phyloP scores from a whole-genome alignment of 1,140 invertebrate species.

The Homarus americanus region DNA sequence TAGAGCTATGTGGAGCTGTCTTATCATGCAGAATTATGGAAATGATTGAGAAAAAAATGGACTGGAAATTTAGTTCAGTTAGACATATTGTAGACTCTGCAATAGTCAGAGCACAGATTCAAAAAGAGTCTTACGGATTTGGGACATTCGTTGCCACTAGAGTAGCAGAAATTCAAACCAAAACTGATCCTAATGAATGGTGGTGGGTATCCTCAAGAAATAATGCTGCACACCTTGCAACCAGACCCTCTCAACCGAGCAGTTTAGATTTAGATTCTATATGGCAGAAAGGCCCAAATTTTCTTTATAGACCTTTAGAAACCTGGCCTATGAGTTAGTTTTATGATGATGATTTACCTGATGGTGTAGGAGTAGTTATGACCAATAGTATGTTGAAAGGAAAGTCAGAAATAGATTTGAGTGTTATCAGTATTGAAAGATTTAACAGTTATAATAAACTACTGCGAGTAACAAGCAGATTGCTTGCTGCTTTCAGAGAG shows the following conservation, averaged over 20 bases:
- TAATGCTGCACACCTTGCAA: not conserved
- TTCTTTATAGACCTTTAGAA: not conserved
- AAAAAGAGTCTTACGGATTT: not conserved
- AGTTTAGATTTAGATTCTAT: not conserved
- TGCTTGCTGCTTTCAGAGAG: not conserved
- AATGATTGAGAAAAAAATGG: conserved; percentile 11
- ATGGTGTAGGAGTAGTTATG: not conserved
- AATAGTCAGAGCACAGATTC: not conserved
- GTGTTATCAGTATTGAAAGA: not conserved
- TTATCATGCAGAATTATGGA: not conserved
- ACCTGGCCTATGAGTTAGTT: conserved; percentile 7
- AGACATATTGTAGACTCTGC: conserved; percentile 23
- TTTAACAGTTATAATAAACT: not conserved
- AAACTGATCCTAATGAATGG: not conserved
- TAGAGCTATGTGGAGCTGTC: conserved; percentile 35
- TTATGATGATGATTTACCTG: not conserved
- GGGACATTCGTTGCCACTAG: conserved; percentile 8
- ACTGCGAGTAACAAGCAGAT: not conserved
- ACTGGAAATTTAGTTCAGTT: not conserved
- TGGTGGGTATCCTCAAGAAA: not conserved
- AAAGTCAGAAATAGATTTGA: too few species aligned
- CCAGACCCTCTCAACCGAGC: not conserved
- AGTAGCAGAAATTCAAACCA: conserved; percentile 18
- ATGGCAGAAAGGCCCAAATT: conserved; percentile 5
- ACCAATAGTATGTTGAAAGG: too few species aligned